phyloP scores from a whole-genome alignment of 2,888 invertebrate genomes.

The Chloromyia formosa region DNA sequence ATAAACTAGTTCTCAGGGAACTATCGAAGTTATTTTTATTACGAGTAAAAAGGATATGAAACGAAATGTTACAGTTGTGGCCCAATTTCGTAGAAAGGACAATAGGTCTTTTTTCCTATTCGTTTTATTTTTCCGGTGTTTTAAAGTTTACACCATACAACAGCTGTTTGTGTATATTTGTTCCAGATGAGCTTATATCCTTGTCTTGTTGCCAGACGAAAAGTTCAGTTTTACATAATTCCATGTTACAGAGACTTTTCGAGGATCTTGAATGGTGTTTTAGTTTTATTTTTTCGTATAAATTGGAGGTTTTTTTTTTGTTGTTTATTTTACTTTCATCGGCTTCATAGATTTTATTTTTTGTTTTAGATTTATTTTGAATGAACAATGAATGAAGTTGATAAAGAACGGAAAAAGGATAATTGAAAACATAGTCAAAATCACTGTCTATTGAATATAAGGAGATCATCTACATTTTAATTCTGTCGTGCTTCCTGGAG shows the following conservation, averaged over 20 bases:
- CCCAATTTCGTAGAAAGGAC: no score
- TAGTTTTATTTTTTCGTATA: constrained; percentile 21
- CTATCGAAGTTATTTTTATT: constrained; percentile 40
- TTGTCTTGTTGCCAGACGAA: no score
- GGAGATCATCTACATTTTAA: constrained; percentile 53
- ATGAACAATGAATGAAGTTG: constrained; percentile 39
- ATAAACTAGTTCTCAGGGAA: constrained; percentile 44
- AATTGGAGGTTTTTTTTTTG: constrained; percentile 6
- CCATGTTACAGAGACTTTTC: constrained; percentile 20
- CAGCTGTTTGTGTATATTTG: no score
- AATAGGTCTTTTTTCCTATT: no score
- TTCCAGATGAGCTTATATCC: no score
- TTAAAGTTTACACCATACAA: no score
- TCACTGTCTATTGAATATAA: constrained; percentile 17
- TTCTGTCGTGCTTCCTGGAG: constrained; percentile 68
- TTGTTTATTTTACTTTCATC: constrained; percentile 21
- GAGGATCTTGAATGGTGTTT: constrained; percentile 41
- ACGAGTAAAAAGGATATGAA: neutral
- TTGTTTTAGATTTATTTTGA: neutral
- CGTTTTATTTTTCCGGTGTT: no score
- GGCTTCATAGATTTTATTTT: constrained; percentile 14
- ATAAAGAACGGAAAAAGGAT: neutral
- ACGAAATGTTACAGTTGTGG: neutral
- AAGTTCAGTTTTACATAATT: constrained; percentile 7
- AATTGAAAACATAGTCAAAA: neutral